Evolutionary conservation across 1,140 invertebrate species (phyloP).

Genomic region (Papilio helenus): DNA sequence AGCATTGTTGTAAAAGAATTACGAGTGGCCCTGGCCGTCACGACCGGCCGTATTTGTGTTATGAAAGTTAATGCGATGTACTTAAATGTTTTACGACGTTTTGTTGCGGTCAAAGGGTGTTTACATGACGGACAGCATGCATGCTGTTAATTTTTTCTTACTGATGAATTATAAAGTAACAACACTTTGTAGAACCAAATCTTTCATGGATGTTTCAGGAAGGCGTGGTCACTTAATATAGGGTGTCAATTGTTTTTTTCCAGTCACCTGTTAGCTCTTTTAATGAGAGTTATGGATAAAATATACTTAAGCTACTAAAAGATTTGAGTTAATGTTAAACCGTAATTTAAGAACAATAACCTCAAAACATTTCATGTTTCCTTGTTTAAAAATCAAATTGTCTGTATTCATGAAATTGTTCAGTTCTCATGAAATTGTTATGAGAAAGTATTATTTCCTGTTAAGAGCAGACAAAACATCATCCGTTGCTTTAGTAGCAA

Average conservation of each 20-base stretch:
- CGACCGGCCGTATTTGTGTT: constrained; percentile 32
- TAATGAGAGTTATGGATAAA: too few relatives aligned
- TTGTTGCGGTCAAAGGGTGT: constrained; percentile 27
- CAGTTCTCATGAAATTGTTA: constrained; percentile 22
- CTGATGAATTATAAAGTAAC: neutral
- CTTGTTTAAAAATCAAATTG: constrained; percentile 6
- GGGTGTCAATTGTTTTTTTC: neutral
- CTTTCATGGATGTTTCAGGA: neutral
- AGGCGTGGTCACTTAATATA: neutral
- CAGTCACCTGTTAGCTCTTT: neutral
- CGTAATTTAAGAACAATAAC: neutral
- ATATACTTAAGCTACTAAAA: neutral
- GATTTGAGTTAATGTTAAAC: neutral
- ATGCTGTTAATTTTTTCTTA: constrained; percentile 17
- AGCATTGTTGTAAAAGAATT: constrained; percentile 49
- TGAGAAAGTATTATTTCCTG: constrained; percentile 20
- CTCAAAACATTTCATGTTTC: constrained; percentile 4
- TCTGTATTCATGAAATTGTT: constrained; percentile 10
- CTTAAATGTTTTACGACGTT: constrained; percentile 26
- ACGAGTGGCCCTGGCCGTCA: constrained; percentile 38
- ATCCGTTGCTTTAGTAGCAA: neutral
- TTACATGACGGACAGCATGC: neutral
- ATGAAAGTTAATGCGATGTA: constrained; percentile 24
- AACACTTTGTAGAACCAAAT: neutral
- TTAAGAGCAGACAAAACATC: neutral